Evolutionary conservation across 2,113 vertebrate species (phyloP).

Genomic region (Phyllopteryx taeniolatus): DNA sequence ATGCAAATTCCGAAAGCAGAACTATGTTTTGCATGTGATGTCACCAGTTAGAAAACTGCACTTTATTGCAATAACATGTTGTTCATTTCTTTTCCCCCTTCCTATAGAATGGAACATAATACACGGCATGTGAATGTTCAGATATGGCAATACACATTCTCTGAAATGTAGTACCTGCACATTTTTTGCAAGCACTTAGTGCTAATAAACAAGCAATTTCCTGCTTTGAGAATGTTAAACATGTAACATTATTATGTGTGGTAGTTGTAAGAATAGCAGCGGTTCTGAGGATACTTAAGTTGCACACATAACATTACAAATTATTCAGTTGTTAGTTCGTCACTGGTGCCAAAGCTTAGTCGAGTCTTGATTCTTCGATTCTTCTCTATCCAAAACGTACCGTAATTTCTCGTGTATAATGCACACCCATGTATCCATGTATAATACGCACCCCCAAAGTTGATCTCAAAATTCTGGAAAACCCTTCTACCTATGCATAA

Average conservation of each 20-base stretch:
- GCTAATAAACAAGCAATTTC: slow-evolving; percentile 2
- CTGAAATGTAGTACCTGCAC: slow-evolving; percentile 3
- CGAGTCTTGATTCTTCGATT: too few relatives aligned
- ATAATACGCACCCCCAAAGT: too few relatives aligned
- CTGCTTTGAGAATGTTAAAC: neutral
- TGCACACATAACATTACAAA: neutral
- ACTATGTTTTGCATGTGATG: slow-evolving; percentile 28
- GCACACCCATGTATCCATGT: too few relatives aligned
- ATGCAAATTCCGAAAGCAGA: neutral
- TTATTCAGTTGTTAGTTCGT: too few relatives aligned
- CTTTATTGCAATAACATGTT: slow-evolving; percentile 38
- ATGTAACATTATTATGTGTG: neutral
- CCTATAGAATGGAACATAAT: neutral
- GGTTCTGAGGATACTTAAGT: neutral
- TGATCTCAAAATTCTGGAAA: too few relatives aligned
- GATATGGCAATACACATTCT: slow-evolving; percentile 4
- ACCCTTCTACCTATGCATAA: too few relatives aligned
- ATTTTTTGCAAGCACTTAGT: neutral
- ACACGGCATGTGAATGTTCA: neutral
- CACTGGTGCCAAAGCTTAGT: too few relatives aligned
- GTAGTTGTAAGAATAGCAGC: neutral
- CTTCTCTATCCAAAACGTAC: too few relatives aligned
- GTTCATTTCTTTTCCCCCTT: neutral
- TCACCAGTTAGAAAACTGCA: slow-evolving; percentile 29
- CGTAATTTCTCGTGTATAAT: too few relatives aligned